These are phyloP conservation scores for Potamilus streckersoni DNA, from an alignment of 1,140 invertebrate genomes.

Conservation along the genomic window DNA sequence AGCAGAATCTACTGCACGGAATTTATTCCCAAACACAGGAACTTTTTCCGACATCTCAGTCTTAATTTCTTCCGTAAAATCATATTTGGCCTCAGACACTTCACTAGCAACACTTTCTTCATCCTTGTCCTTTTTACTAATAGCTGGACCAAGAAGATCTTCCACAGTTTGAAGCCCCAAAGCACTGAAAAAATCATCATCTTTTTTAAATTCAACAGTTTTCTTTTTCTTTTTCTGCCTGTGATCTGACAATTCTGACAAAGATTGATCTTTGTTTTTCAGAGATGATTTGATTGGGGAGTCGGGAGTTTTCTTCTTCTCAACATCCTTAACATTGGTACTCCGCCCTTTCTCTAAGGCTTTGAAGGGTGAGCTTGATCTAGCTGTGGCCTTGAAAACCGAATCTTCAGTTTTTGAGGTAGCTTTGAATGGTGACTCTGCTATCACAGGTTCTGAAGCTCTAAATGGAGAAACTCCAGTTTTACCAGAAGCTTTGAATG, in stretches of 20 bases:
- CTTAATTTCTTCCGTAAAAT: conserved; percentile 26
- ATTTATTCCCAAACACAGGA: too few relatives aligned
- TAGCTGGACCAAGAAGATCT: conserved; percentile 34
- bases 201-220: conserved; percentile 13
- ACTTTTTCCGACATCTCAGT: conserved; percentile 11
- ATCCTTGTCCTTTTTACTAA: conserved; percentile 18
- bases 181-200: conserved; percentile 34
- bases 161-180: conserved; percentile 46
- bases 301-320: too few relatives aligned
- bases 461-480: not conserved
- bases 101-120: conserved; percentile 26
- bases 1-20: conserved; percentile 3
- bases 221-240: conserved; percentile 6
- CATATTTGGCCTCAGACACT: conserved; percentile 15
- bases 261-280: too few relatives aligned
- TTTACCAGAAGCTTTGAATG: conserved; percentile 16
- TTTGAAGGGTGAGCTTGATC: conserved; percentile 18
- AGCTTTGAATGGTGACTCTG: conserved; percentile 18
- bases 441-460: too few relatives aligned
- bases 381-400: conserved; percentile 5
- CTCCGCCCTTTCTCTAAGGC: conserved; percentile 19
- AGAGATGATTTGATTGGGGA: too few relatives aligned
- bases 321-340: conserved; percentile 5
- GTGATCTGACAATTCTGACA: not conserved
- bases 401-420: conserved; percentile 7